A percentile compares a stretch with the other conserved stretches of the same genome.
These are phyloP conservation scores for Pristionchus exspectatus DNA, from an alignment of 2,888 invertebrate genomes.

Conservation along the genomic window DNA sequence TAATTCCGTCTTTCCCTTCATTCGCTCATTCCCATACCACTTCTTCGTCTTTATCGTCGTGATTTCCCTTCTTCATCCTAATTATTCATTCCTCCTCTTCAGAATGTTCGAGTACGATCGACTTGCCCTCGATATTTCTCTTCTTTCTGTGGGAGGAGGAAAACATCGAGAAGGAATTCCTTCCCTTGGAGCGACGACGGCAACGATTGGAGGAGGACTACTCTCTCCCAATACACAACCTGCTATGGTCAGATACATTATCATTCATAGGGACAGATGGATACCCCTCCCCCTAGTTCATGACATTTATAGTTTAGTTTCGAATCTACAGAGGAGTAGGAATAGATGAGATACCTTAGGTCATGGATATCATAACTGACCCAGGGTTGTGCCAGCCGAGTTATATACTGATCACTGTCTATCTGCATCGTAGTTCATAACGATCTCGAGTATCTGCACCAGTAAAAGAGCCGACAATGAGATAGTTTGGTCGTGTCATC, in stretches of 20 bases:
- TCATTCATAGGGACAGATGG: too few species aligned
- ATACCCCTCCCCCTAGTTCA: background rate
- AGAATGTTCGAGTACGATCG: slow-evolving; percentile 78
- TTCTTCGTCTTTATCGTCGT: background rate
- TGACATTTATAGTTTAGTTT: background rate
- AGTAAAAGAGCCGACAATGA: background rate
- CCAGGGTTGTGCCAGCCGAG: too few species aligned
- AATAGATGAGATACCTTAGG: too few species aligned
- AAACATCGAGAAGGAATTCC: slow-evolving; percentile 16
- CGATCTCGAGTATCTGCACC: too few species aligned
- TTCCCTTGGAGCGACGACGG: background rate
- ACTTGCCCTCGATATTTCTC: slow-evolving; percentile 74
- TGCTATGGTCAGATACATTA: background rate
- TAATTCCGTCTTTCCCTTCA: slow-evolving; percentile 29
- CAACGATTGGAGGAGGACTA: slow-evolving; percentile 53
- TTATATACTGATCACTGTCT: too few species aligned
- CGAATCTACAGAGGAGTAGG: too few species aligned
- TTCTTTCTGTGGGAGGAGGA: slow-evolving; percentile 61
- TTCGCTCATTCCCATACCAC: slow-evolving; percentile 12
- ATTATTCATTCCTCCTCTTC: slow-evolving; percentile 43
- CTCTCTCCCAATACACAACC: background rate
- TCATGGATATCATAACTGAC: too few species aligned
- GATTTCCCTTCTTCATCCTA: slow-evolving; percentile 45
- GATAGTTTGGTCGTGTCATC: background rate
- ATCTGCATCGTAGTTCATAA: too few species aligned